Evolutionary conservation across 2,797 vertebrate species (phyloP), one percentile per base, ranked within the genome.

Genomic region (Zalophus californianus): DNA sequence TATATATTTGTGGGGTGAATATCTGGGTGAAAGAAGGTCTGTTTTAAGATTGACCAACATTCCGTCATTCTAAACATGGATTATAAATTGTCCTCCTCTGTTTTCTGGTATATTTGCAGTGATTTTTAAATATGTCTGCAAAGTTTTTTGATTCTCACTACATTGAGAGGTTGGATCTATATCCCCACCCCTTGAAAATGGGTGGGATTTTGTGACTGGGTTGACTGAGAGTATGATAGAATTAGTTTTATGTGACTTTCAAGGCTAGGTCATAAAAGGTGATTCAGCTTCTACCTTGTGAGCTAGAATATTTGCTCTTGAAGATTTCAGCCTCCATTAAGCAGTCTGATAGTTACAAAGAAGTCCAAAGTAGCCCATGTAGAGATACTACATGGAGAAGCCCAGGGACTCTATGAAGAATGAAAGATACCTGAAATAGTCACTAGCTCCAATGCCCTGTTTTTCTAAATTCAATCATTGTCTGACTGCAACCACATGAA

Each of bases 211-310:
- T 70, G 54, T 94, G 70, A 92, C 11, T 78, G 7, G 58, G 78
- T 82, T 78, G 35, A 92, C 13, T n/a, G 73, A 87, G 16, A 80
- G 12, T 44, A 32, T 75, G 77, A 12, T 10, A 78, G 35, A 95
- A 87, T 87, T 83, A 83, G 73, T 92, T 48, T 64, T 68, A 82
- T 68, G 27, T 41, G 7, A 91, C 58, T 82, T 75, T 91, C 58
- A 91, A 68, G 79, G 77, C 29, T 91, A 78, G 38, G 70, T 60
- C 60, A 60, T 94, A n/a, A 64, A 52, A 94, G 50, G 23, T 15
- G 16, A 77, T 87, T 68, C 58, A 86, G 11, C 6, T 20, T 86
- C 23, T 64, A 79, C 13, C 9, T 75, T 54, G 58, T 54, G 41
- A 84, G 21, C 29, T 83, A 29, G 44, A 91, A 70, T 77, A 83